Base-by-base conservation (phyloP, 1,140 invertebrate genomes). In the Aphis craccivora region DNA sequence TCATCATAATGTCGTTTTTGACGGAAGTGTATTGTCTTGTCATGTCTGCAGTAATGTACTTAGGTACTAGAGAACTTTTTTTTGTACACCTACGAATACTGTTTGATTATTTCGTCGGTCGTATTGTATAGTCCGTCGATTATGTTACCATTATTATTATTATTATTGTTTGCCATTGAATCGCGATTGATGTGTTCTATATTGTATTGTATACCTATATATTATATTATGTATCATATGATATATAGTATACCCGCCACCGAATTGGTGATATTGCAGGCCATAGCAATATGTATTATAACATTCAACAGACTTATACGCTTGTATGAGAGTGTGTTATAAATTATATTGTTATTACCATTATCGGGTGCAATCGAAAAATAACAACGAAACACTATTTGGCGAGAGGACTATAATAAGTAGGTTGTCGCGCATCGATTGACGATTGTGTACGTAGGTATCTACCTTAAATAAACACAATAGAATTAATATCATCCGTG, bases 341-440 rank as follows among this genome's bases (percentile, higher is more conserved):
- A 35, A 76, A n/a, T 76, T 4, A n/a, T 76, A 76, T n/a, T 76
- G 14, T 76, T 76, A 35, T 76, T 76, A 76, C 1, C 14, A 76
- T 67, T n/a, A n/a, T 67, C 55, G 30, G 30, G 30, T n/a, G 30
- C 60, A n/a, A 76, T 76, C 60, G 60, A n/a, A 76, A 76, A 76
- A 76, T n/a, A 76, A 76, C 60, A 76, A n/a, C 60, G 60, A 76
- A 76, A n/a, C 60, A n/a, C 60, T 76, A n/a, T 76, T 76, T 76
- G 60, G 14, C 30, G 60, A 76, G 60, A 76, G 60, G 30, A 76
- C 60, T 76, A 40, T 40, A 76, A 40, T 40, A 76, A 76, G 60
- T 76, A 76, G 60, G 60, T 76, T 76, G 60, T 76, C 60, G 60
- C 30, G 30, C 4, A 67, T 67, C 60, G 60, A 76, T 76, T n/a